Conservation (phyloP, 1,140 invertebrate genomes). For the Zelostemma sp. region DNA sequence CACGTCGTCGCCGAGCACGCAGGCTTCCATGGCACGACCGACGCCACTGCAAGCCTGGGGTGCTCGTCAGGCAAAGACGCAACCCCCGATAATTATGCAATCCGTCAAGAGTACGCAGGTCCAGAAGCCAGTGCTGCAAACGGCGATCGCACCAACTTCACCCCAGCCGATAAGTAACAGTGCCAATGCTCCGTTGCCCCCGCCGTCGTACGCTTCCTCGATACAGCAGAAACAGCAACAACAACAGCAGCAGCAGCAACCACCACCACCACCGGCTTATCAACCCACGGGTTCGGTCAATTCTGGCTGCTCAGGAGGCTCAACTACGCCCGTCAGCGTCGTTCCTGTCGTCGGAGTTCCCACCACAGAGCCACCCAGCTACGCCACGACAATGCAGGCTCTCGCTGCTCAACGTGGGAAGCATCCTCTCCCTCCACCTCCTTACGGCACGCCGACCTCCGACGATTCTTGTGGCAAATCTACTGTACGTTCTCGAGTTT, state of each 20-base stretch:
- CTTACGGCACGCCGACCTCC: slow-evolving; percentile 71
- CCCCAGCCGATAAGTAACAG: slow-evolving; percentile 73
- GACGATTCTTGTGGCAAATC: slow-evolving; percentile 70
- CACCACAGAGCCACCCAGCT: slow-evolving; percentile 91
- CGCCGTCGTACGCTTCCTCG: slow-evolving; percentile 84
- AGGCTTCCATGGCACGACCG: slow-evolving; percentile 77
- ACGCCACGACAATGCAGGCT: slow-evolving; percentile 92
- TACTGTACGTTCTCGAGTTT: slow-evolving; percentile 34
- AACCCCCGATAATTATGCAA: slow-evolving; percentile 95
- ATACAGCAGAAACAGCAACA: slow-evolving; percentile 79
- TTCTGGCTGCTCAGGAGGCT: slow-evolving; percentile 31
- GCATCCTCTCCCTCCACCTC: slow-evolving; percentile 79
- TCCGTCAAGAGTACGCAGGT: slow-evolving; percentile 95
- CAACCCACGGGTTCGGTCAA: slow-evolving; percentile 50
- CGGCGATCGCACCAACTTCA: slow-evolving; percentile 89
- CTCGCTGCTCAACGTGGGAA: slow-evolving; percentile 80
- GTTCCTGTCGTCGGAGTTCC: slow-evolving; percentile 73
- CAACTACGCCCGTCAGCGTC: slow-evolving; percentile 48
- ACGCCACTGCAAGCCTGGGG: slow-evolving; percentile 83
- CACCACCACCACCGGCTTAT: slow-evolving; percentile 68
- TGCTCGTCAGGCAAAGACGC: slow-evolving; percentile 85
- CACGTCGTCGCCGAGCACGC: slow-evolving; percentile 71
- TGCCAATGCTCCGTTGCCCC: slow-evolving; percentile 74
- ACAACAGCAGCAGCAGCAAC: slow-evolving; percentile 56
- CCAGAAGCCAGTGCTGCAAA: slow-evolving; percentile 93